A percentile compares a stretch with the other conserved stretches of the same genome.
These are phyloP conservation scores for Beaufortia kweichowensis DNA, from an alignment of 2,113 vertebrate species.

Conservation along the genomic window DNA sequence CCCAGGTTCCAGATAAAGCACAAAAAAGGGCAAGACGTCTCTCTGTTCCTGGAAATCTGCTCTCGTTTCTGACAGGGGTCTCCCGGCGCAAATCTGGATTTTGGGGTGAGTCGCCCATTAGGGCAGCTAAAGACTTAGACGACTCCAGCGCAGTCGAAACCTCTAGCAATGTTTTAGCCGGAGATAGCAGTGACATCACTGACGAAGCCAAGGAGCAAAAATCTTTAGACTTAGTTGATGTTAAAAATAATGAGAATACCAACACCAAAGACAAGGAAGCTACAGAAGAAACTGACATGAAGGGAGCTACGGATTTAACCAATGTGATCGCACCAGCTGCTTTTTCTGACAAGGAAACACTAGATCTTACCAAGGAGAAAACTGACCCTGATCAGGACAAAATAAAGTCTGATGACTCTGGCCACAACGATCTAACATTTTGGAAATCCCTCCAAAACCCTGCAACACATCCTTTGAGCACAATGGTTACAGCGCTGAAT, in stretches of 20 bases:
- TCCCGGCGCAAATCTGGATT: constrained; percentile 53
- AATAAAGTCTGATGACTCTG: not conserved
- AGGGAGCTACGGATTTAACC: not conserved
- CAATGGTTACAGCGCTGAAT: constrained; percentile 34
- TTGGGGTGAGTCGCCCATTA: constrained; percentile 45
- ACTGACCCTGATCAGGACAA: not conserved
- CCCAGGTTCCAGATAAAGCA: constrained; percentile 45
- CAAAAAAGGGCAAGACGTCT: constrained; percentile 55
- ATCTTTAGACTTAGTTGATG: constrained; percentile 16
- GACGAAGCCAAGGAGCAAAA: constrained; percentile 3
- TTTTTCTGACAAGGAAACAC: constrained; percentile 22
- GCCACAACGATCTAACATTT: constrained; percentile 8
- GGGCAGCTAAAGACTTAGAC: not conserved
- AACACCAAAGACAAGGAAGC: constrained; percentile 4
- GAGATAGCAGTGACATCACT: not conserved
- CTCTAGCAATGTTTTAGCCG: not conserved
- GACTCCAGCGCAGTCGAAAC: not conserved
- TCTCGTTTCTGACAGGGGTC: constrained; percentile 47
- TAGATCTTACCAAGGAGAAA: constrained; percentile 19
- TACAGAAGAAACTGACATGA: not conserved
- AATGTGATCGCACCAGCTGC: too few relatives aligned
- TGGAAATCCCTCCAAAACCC: constrained; percentile 24
- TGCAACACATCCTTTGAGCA: constrained; percentile 9
- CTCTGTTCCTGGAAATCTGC: constrained; percentile 54
- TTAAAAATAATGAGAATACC: not conserved